phyloP scores from a whole-genome alignment of 1,140 invertebrate genomes.

The Solenopsis invicta region DNA sequence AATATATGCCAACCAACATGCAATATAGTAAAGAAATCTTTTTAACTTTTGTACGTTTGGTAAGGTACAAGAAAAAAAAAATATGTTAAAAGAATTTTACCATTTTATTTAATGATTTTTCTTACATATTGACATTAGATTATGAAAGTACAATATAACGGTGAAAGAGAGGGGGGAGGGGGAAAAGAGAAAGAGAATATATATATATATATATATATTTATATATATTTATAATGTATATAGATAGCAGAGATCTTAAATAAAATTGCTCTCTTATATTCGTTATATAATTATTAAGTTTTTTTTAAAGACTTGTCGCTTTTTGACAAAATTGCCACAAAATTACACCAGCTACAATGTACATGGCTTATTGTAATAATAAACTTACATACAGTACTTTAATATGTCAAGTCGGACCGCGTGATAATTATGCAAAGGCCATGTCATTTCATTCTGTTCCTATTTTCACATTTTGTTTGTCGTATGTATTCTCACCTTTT shows the following conservation, averaged over 20 bases:
- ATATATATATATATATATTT: no score
- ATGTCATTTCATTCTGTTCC: slow-evolving; percentile 53
- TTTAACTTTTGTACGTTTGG: background rate
- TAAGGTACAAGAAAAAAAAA: slow-evolving; percentile 63
- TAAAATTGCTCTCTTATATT: slow-evolving; percentile 63
- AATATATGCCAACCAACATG: background rate
- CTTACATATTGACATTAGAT: slow-evolving; percentile 80
- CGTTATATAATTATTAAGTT: slow-evolving; percentile 56
- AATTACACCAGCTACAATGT: slow-evolving; percentile 70
- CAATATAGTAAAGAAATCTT: background rate
- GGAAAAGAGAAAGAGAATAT: background rate
- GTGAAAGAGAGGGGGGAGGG: background rate
- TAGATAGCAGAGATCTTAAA: slow-evolving; percentile 68
- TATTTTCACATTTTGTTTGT: slow-evolving; percentile 46
- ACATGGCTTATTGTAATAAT: slow-evolving; percentile 74
- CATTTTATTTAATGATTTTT: slow-evolving; percentile 79
- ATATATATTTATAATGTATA: background rate
- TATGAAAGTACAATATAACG: slow-evolving; percentile 82
- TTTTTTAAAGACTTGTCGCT: slow-evolving; percentile 58
- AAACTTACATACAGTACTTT: slow-evolving; percentile 70
- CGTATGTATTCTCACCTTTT: background rate
- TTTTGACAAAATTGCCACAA: slow-evolving; percentile 60
- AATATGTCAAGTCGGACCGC: slow-evolving; percentile 56
- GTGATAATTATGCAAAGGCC: slow-evolving; percentile 72
- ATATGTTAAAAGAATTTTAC: slow-evolving; percentile 77